Evolutionary conservation across 2,113 vertebrate genomes (phyloP), one percentile per base, ranked within the genome.

Genomic region (Nothobranchius furzeri): DNA sequence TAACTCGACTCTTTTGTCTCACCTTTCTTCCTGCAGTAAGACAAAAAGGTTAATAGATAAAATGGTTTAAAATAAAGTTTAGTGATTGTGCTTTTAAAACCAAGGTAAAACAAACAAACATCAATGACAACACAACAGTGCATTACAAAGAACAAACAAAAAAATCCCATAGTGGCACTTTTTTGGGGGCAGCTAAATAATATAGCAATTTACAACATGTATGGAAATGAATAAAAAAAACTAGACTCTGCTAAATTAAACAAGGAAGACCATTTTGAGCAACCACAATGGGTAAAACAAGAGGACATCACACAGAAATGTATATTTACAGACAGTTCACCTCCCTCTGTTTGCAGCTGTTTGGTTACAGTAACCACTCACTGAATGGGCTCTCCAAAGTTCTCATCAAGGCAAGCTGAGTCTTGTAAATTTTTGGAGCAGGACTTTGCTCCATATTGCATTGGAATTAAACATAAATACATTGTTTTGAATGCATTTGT

Each of bases 1-100:
- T 93, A 96, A 95, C 92, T 93, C 95, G 93, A 95, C 90, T 87
- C 86, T 96, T 92, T 92, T 89, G 91, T 94, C 94, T 88, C 93
- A 95, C 95, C 85, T 85, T 94, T 52, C 95, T 93, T 94, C 92
- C 93, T 93, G 94, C 94, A 93, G 91, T 93, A 95, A 94, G 94
- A 96, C 95, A 95, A 95, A 94, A 95, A 94, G 95, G 92, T 96
- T 98, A 96, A 97, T 96, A 96, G 94, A 96, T 96, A 98, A 93
- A 96, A 98, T 97, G 96, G 95, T 97, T 98, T 96, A 98, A 99
- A 98, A 98, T 95, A 98, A 98, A 98, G 95, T 99, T 96, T 98
- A 98, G 95, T 99, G 98, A 98, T 99, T 99, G 97, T 99, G 97
- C 96, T 99, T 99, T 99, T 98, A 96, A 98, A 98, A 98, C 95